Conservation (phyloP, 2,113 vertebrate genomes). For the Rattus norvegicus region DNA sequence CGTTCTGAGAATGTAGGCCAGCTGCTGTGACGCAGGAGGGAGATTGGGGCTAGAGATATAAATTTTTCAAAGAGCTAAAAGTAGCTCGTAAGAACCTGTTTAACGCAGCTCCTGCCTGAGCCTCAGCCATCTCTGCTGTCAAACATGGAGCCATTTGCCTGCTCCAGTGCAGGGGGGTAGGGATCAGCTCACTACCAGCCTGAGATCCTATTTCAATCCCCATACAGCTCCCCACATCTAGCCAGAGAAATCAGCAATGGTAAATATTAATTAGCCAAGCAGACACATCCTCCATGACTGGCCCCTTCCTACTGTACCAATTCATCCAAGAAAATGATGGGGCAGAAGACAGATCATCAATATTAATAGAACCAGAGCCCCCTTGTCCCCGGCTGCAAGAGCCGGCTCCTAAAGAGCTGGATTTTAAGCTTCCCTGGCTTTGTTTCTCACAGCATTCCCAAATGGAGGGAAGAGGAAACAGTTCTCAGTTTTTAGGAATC, state of each 20-base stretch:
- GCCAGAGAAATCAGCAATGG: background rate
- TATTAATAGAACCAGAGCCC: background rate
- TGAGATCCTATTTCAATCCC: background rate
- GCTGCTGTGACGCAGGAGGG: slow-evolving; percentile 67
- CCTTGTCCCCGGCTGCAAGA: background rate
- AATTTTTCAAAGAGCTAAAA: slow-evolving; percentile 80
- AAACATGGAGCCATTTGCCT: background rate
- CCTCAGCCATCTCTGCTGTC: background rate
- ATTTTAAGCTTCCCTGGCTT: background rate
- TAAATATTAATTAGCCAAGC: slow-evolving; percentile 25
- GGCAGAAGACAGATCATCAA: background rate
- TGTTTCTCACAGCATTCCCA: background rate
- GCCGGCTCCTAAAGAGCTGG: background rate
- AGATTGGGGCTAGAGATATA: slow-evolving; percentile 69
- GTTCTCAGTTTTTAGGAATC: slow-evolving; percentile 22
- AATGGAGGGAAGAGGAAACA: background rate
- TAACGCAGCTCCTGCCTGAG: background rate
- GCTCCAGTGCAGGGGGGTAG: background rate
- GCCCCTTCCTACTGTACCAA: background rate
- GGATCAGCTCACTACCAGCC: background rate
- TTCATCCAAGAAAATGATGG: slow-evolving; percentile 11
- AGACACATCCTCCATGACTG: background rate
- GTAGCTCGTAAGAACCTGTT: slow-evolving; percentile 71
- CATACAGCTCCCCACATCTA: background rate
- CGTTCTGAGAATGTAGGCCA: slow-evolving; percentile 78